Conservation (phyloP, 2,888 invertebrate species). For the Scaeva pyrastri region DNA sequence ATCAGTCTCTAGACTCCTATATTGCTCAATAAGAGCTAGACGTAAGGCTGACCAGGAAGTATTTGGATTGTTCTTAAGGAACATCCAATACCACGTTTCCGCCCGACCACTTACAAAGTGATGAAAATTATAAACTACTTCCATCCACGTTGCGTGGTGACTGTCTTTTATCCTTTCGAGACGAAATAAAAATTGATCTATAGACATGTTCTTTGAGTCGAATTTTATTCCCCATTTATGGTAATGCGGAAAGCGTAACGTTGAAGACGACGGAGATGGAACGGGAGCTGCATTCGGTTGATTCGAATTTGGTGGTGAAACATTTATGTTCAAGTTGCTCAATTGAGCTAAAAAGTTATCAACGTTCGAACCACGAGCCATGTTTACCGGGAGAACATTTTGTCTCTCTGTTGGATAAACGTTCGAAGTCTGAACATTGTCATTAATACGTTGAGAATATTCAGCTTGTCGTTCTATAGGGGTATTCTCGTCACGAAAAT, state of each 20-base stretch:
- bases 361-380: constrained; percentile 1
- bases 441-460: neutral
- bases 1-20: constrained; percentile 10
- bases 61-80: neutral
- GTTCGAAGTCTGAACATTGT: neutral
- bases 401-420: neutral
- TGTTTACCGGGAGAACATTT: neutral
- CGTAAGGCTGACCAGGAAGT: neutral
- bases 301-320: neutral
- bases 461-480: neutral
- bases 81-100: neutral
- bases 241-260: neutral
- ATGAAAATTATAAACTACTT: too few relatives aligned
- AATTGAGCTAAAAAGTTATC: constrained; percentile 6
- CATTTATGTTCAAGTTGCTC: neutral
- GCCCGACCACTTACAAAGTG: neutral
- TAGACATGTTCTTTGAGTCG: neutral
- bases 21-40: constrained; percentile 6
- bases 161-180: neutral
- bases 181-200: constrained; percentile 17
- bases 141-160: neutral
- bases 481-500: neutral
- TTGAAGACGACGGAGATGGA: neutral
- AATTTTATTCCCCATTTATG: constrained; percentile 30
- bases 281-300: neutral